Evolutionary conservation across 2,797 vertebrate species (phyloP), one percentile per base, ranked within the genome.

Genomic region (Menidia menidia): DNA sequence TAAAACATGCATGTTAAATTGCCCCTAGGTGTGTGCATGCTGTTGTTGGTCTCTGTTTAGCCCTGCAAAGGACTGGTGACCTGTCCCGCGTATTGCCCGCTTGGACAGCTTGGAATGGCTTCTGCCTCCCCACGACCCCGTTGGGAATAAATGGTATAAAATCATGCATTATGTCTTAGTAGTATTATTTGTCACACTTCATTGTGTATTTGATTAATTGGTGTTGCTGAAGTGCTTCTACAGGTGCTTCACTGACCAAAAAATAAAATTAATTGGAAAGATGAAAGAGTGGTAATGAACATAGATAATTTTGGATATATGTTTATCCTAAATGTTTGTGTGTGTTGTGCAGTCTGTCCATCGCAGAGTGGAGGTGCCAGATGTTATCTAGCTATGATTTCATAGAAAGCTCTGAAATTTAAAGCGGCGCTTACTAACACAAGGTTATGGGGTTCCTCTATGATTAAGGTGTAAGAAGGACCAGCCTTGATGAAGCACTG

Each of bases 331-430:
- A 43, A 30, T 68, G 53, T 68, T 58, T 73, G 35, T 73, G 57
- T 68, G 53, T 78, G 25, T 48, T 63, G 47, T 50, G 39, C 42
- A 45, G 60, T 87, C 25, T 25, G 25, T 64, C 39, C 72, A 83
- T 93, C 84, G 91, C 89, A 88, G 86, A 89, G 83, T 82, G 59
- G 50, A 78, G 63, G n/a, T 39, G 71, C 74, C 90, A 68, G 25
- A 60, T 47, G 77, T 87, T 81, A 41, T 42, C 68, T 72, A 82
- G 74, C 77, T 43, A 47, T 42, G 32, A 25, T 32, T 72, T 77
- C 73, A 83, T 43, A 71, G 18, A 77, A 60, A 75, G 69, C 71
- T 54, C 73, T 80, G 82, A 73, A 81, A 89, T 86, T 84, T 71
- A 68, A 54, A 70, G 73, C 50, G 64, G 79, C 71, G 73, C 80